Conservation (phyloP, 1,140 invertebrate genomes). For the Bicyclus anynana region DNA sequence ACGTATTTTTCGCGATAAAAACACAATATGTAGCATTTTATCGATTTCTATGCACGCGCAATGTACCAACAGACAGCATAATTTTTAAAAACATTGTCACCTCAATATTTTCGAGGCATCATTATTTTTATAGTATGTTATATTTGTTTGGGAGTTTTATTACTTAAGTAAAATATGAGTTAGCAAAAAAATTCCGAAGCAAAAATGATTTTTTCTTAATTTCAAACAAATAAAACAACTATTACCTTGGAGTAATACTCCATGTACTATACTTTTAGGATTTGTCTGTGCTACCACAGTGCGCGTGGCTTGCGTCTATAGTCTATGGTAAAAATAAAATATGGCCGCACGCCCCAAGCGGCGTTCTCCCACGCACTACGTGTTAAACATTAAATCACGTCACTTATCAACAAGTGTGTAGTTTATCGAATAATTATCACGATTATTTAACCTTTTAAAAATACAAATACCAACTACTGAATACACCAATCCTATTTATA, state of each 20-base stretch:
- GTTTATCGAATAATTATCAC: slow-evolving; percentile 42
- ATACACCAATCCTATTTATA: slow-evolving; percentile 69
- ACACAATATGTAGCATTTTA: slow-evolving; percentile 29
- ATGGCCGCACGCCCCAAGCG: slow-evolving; percentile 68
- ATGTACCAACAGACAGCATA: slow-evolving; percentile 7
- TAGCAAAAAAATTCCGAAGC: too few relatives aligned
- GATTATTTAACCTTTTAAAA: slow-evolving; percentile 50
- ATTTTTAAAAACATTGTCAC: background rate
- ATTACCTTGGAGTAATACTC: background rate
- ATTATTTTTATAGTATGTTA: background rate
- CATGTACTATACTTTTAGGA: slow-evolving; percentile 4
- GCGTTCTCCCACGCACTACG: slow-evolving; percentile 49
- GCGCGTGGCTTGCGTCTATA: slow-evolving; percentile 5
- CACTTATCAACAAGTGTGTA: slow-evolving; percentile 52
- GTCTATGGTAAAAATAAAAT: slow-evolving; percentile 27
- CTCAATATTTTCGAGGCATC: too few relatives aligned
- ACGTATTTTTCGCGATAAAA: slow-evolving; percentile 16
- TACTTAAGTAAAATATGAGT: too few relatives aligned
- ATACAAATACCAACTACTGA: slow-evolving; percentile 71
- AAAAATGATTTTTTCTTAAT: too few relatives aligned
- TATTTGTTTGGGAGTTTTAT: too few relatives aligned
- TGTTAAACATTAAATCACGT: slow-evolving; percentile 53
- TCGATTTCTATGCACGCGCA: slow-evolving; percentile 11
- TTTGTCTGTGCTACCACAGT: slow-evolving; percentile 14
- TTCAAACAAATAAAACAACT: background rate